Evolutionary conservation across 2,797 vertebrate species (phyloP).

Genomic region (Bradypodion ventrale): DNA sequence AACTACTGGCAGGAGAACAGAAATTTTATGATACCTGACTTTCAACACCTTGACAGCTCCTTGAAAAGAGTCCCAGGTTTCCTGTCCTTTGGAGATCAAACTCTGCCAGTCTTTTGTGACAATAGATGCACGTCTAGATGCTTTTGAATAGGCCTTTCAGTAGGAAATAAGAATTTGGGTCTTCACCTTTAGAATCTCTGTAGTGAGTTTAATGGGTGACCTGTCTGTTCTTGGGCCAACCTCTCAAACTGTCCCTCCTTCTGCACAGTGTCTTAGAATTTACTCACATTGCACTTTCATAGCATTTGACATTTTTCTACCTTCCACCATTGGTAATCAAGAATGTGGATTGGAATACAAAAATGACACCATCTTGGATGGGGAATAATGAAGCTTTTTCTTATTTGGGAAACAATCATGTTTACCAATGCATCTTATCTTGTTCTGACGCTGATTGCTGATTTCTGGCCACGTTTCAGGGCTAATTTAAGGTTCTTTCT

Average conservation of each 20-base stretch:
- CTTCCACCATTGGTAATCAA: background rate
- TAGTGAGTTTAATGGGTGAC: conserved; percentile 10
- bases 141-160: conserved; percentile 15
- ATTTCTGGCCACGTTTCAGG: background rate
- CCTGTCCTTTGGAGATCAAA: conserved; percentile 25
- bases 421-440: background rate
- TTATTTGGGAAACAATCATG: background rate
- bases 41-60: background rate
- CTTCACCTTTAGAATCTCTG: conserved; percentile 32
- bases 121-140: conserved; percentile 18
- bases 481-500: background rate
- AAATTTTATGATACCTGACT: background rate
- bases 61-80: background rate
- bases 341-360: background rate
- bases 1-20: background rate
- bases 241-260: background rate
- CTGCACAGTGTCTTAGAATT: background rate
- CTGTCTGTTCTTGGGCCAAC: conserved; percentile 15
- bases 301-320: background rate
- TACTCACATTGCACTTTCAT: background rate
- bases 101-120: background rate
- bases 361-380: background rate
- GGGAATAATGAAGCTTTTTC: background rate
- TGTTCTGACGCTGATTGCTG: background rate
- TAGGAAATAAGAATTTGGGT: conserved; percentile 9